Evolutionary conservation across 2,113 vertebrate genomes (phyloP).

Genomic region (Leucoraja erinaceus): DNA sequence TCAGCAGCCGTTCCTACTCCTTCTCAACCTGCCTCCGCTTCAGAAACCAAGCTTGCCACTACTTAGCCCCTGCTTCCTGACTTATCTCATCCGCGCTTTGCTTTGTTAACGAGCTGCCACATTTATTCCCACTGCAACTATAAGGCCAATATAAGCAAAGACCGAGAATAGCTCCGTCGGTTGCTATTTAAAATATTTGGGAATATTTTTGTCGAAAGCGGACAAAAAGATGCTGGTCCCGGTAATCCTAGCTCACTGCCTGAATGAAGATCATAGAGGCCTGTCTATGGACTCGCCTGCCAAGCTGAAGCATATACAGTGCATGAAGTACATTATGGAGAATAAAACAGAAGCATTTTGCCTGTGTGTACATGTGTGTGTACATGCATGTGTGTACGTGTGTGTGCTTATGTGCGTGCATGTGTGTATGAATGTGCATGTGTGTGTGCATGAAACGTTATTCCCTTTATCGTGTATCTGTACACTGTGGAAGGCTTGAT

Average conservation of each 20-base stretch:
- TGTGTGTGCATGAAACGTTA: no score
- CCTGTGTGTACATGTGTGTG: no score
- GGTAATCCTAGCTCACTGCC: neutral
- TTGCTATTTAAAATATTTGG: no score
- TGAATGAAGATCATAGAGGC: neutral
- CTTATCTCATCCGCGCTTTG: neutral
- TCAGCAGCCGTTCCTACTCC: neutral
- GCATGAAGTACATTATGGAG: no score
- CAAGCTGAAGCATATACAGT: neutral
- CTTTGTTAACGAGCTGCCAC: neutral
- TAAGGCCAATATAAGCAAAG: neutral
- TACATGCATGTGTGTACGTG: no score
- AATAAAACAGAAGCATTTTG: neutral
- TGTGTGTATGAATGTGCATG: no score
- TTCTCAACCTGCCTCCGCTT: neutral
- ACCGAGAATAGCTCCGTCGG: neutral
- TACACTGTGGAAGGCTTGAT: no score
- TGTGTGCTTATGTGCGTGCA: no score
- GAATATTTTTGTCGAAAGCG: neutral
- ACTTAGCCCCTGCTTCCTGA: neutral
- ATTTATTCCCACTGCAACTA: neutral
- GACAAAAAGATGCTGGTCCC: neutral
- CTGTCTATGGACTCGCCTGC: neutral
- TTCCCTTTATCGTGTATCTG: no score
- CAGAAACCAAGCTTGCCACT: conserved; percentile 3